Conservation (phyloP, 2,888 invertebrate species). For the Leptinotarsa juncta region DNA sequence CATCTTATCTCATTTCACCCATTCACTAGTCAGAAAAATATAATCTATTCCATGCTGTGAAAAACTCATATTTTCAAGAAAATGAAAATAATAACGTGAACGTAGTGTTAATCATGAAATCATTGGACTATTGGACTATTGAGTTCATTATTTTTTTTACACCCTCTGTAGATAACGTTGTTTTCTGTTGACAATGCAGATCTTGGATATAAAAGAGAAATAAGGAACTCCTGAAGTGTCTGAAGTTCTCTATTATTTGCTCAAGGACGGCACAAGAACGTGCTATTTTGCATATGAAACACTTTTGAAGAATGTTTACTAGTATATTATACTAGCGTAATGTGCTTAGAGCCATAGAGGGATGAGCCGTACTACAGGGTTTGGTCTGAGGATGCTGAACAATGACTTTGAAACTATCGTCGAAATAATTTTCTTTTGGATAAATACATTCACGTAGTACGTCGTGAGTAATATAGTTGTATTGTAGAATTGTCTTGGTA, state of each 20-base stretch:
- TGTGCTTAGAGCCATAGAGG: neutral
- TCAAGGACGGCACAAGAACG: conserved; percentile 34
- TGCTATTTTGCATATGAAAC: conserved; percentile 40
- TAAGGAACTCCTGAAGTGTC: conserved; percentile 26
- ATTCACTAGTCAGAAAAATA: too few species aligned
- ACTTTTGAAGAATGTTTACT: conserved; percentile 27
- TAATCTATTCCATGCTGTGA: too few species aligned
- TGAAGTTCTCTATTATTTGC: conserved; percentile 38
- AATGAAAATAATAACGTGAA: neutral
- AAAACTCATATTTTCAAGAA: too few species aligned
- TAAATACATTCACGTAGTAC: too few species aligned
- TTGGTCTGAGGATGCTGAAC: neutral
- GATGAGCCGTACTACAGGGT: neutral
- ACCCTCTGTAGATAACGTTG: conserved; percentile 12
- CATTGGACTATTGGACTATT: conserved; percentile 12
- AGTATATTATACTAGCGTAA: conserved; percentile 26
- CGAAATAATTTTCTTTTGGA: too few species aligned
- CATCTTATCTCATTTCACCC: too few species aligned
- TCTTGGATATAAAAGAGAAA: conserved; percentile 26
- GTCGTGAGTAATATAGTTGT: too few species aligned
- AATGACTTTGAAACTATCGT: neutral
- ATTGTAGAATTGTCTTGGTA: too few species aligned
- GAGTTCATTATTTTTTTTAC: conserved; percentile 23
- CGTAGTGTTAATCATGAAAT: conserved; percentile 20
- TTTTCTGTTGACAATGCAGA: conserved; percentile 25